Conservation (phyloP, 2,888 invertebrate genomes). For the Drosophila paracracens region DNA sequence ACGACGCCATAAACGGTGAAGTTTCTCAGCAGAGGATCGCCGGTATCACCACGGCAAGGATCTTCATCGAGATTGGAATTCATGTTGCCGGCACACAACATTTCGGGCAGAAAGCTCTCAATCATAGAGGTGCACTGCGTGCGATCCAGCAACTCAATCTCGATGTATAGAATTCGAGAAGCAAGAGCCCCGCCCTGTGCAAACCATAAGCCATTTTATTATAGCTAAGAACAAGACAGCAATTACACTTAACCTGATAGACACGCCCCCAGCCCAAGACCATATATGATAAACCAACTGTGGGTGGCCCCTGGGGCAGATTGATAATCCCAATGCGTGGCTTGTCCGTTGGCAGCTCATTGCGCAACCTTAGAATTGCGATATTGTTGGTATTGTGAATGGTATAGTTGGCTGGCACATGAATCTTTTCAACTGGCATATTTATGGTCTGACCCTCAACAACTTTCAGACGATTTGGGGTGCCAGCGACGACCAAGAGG, state of each 20-base stretch:
- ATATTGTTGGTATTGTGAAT: slow-evolving; percentile 57
- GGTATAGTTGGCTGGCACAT: slow-evolving; percentile 51
- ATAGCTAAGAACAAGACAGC: not conserved
- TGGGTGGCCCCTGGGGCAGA: slow-evolving; percentile 28
- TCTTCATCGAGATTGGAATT: not conserved
- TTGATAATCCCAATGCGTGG: slow-evolving; percentile 8
- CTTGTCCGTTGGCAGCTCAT: slow-evolving; percentile 12
- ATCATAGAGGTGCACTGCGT: slow-evolving; percentile 11
- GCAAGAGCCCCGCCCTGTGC: slow-evolving; percentile 45
- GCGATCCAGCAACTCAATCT: slow-evolving; percentile 4
- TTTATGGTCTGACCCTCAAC: not conserved
- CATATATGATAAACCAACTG: not conserved
- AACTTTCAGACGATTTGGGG: slow-evolving; percentile 41
- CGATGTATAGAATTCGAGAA: slow-evolving; percentile 16
- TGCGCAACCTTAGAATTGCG: slow-evolving; percentile 35
- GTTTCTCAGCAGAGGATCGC: slow-evolving; percentile 32
- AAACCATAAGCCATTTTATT: not conserved
- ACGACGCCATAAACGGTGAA: slow-evolving; percentile 42
- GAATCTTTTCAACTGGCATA: slow-evolving; percentile 37
- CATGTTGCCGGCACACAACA: slow-evolving; percentile 46
- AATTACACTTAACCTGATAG: slow-evolving; percentile 26
- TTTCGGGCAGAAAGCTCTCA: slow-evolving; percentile 5
- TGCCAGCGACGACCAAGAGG: slow-evolving; percentile 56
- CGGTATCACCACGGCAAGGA: slow-evolving; percentile 54
- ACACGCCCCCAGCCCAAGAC: slow-evolving; percentile 66